A percentile compares a stretch with the other conserved stretches of the same genome.
These are phyloP conservation scores for Apeira syringaria DNA, from an alignment of 2,888 invertebrate genomes.

Conservation along the genomic window DNA sequence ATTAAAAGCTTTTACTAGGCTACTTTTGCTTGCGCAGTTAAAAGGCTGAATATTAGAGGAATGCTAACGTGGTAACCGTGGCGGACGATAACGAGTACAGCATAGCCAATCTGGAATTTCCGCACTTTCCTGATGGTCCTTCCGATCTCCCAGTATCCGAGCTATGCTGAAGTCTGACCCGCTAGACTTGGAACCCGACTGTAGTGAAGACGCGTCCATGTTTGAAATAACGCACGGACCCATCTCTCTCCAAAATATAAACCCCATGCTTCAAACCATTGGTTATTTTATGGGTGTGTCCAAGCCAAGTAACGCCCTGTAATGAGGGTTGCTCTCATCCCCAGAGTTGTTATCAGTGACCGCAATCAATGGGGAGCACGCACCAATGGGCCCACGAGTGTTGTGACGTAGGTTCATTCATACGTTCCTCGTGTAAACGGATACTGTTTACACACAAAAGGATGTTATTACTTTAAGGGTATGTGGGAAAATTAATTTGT, in stretches of 20 bases:
- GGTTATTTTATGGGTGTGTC: conserved; percentile 45
- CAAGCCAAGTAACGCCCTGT: conserved; percentile 52
- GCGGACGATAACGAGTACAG: conserved; percentile 89
- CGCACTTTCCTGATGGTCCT: conserved; percentile 33
- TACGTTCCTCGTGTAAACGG: conserved; percentile 62
- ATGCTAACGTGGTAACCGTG: conserved; percentile 86
- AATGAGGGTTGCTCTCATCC: conserved; percentile 30
- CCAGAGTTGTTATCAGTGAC: conserved; percentile 55
- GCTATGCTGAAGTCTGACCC: conserved; percentile 85
- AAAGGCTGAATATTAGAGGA: no score
- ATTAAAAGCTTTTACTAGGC: no score
- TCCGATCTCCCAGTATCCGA: conserved; percentile 80
- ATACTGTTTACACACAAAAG: conserved; percentile 78
- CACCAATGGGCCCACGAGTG: conserved; percentile 63
- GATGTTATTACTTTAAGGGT: conserved; percentile 79
- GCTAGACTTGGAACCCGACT: conserved; percentile 58
- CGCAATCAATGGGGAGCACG: conserved; percentile 57
- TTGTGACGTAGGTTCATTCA: conserved; percentile 77
- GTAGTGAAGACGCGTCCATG: conserved; percentile 62
- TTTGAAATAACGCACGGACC: conserved; percentile 34
- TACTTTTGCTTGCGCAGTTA: no score
- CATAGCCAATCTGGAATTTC: conserved; percentile 84
- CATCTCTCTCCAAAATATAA: conserved; percentile 21
- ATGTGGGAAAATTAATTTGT: conserved; percentile 82
- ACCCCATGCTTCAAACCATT: conserved; percentile 10